Percentiles rank a stretch among this genome's conserved stretches.
These are phyloP conservation scores for Dexiosoma caninum DNA, from an alignment of 2,888 invertebrate genomes.

Conservation along the genomic window DNA sequence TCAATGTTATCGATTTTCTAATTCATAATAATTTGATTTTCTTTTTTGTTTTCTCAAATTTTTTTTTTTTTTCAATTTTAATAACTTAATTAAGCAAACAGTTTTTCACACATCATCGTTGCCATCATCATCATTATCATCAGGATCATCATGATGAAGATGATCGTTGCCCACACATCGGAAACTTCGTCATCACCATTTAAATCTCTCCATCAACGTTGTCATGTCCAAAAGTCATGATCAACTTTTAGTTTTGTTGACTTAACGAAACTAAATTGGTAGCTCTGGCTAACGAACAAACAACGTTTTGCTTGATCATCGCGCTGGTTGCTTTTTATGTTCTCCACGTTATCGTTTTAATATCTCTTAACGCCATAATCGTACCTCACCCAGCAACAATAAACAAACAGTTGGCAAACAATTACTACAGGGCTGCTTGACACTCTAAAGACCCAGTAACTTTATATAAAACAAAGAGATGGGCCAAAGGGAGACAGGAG, in stretches of 20 bases:
- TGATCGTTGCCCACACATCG: constrained; percentile 3
- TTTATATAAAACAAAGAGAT: not conserved
- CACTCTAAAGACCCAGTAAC: constrained; percentile 4
- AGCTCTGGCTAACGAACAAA: constrained; percentile 33
- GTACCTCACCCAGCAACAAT: not conserved
- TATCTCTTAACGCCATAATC: constrained; percentile 56
- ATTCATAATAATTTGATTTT: not conserved
- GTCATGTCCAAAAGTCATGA: constrained; percentile 6
- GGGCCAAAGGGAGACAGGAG: not conserved
- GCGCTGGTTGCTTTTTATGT: not conserved
- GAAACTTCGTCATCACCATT: constrained; percentile 17
- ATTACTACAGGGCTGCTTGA: not conserved
- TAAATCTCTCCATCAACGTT: not conserved
- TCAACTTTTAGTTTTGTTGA: constrained; percentile 27
- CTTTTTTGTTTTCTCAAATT: not conserved
- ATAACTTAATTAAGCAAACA: constrained; percentile 4
- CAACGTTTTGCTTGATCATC: constrained; percentile 27
- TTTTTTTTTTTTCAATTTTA: not conserved
- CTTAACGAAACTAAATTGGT: constrained; percentile 17
- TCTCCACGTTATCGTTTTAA: constrained; percentile 32
- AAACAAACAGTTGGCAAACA: not conserved
- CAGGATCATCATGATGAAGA: too few relatives aligned
- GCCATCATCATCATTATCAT: not conserved
- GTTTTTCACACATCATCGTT: not conserved
- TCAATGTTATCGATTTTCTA: not conserved